Base-by-base conservation (phyloP, 2,888 invertebrate genomes). In the Keiferia lycopersicella region DNA sequence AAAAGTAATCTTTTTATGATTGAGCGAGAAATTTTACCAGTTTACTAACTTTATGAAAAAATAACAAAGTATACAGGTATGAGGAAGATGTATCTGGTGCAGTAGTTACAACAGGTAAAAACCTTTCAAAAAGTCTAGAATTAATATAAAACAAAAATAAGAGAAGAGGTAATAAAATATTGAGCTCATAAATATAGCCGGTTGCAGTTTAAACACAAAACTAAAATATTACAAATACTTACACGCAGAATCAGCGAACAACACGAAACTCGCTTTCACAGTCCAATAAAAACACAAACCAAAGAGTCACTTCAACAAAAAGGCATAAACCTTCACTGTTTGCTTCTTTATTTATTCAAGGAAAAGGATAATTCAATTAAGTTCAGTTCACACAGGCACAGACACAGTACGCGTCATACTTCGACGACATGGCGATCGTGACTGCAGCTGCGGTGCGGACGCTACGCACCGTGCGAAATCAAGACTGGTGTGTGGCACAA, bases 401-500 rank as follows among this genome's bases (percentile, higher is more conserved):
- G 22, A 10, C 56, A 48, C 56, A 38, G 73, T 75, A 78, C 79
- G 75, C 87, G 86, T 83, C 83, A 78, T 74, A 68, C 77, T 65
- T 68, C 67, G 75, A 77, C 79, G 83, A 76, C 73, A 75, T 79
- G 77, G 77, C 77, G 75, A 80, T 73, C 26, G 26, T 26, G 26
- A 26, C 26, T 26, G 26, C 26, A 26, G 26, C 26, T 2, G 26
- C 6, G 3, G 26, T 6, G 2, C 2, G 3, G 26, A 2, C 26
- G 26, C 26, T 26, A 26, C 26, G 6, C 26, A 26, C 6, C 26
- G 26, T 26, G 6, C 26, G 26, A 26, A 26, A 6, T 26, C 26
- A 26, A 26, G 6, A 26, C 26, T 26, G 6, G 26, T 26, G 26
- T 26, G 26, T 26, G 26, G 26, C 26, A 26, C 26, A 26, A 26